These are phyloP conservation scores for Trachymyrmex cornetzi DNA, from an alignment of 1,140 invertebrate genomes.

Conservation along the genomic window DNA sequence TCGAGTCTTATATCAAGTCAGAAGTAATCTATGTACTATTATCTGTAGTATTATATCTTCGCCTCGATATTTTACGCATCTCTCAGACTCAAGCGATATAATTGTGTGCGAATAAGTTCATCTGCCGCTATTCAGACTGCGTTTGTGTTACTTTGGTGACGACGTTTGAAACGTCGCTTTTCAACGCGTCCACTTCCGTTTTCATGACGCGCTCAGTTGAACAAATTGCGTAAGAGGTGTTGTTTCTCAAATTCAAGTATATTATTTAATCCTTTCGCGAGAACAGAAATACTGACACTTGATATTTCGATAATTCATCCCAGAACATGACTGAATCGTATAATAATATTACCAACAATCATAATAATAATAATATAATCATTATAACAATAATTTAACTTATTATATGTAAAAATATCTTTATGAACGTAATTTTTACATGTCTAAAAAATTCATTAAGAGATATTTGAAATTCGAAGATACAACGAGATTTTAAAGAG, in stretches of 20 bases:
- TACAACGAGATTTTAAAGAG: neutral
- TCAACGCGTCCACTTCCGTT: neutral
- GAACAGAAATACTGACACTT: conserved; percentile 1
- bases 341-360: too few species aligned
- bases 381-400: too few species aligned
- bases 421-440: neutral
- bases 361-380: too few species aligned
- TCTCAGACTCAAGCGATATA: neutral
- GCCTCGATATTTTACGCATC: neutral
- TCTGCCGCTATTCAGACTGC: neutral
- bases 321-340: neutral
- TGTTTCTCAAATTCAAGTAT: conserved; percentile 9
- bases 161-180: neutral
- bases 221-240: neutral
- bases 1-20: neutral
- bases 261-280: neutral
- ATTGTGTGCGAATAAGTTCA: conserved; percentile 10
- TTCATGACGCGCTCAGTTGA: neutral
- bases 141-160: neutral
- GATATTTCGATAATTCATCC: neutral
- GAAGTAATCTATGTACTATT: neutral
- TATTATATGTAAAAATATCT: neutral
- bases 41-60: neutral
- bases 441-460: neutral
- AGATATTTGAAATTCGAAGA: conserved; percentile 1